Conservation (phyloP, 2,797 vertebrate species). For the Odontamblyopus lacepedii region DNA sequence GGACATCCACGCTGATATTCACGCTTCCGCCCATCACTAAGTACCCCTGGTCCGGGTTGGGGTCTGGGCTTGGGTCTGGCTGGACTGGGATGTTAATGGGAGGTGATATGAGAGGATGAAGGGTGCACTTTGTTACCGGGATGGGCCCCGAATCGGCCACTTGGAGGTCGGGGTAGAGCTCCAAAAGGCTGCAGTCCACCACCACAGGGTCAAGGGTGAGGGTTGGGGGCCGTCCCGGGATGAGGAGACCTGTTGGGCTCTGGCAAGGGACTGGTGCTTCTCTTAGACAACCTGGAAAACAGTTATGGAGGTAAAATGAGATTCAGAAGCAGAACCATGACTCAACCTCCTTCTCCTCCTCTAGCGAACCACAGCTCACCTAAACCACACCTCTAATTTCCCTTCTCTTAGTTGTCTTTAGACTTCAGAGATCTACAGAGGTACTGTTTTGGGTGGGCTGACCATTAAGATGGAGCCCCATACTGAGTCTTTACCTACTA, state of each 20-base stretch:
- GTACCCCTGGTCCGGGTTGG: constrained; percentile 64
- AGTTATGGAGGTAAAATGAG: constrained; percentile 3
- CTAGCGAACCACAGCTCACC: too few relatives aligned
- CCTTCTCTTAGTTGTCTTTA: too few relatives aligned
- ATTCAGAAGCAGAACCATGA: too few relatives aligned
- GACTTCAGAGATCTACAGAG: too few relatives aligned
- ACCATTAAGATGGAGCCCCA: too few relatives aligned
- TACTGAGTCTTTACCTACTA: too few relatives aligned
- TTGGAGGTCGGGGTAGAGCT: constrained; percentile 71
- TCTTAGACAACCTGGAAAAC: constrained; percentile 37
- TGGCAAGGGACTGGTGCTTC: constrained; percentile 14
- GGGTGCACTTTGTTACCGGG: constrained; percentile 8
- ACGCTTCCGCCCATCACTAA: constrained; percentile 58
- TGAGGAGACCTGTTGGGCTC: constrained; percentile 33
- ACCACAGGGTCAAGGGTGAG: constrained; percentile 8
- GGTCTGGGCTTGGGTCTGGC: constrained; percentile 43
- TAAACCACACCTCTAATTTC: too few relatives aligned
- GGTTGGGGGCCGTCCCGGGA: constrained; percentile 37
- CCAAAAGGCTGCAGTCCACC: constrained; percentile 58
- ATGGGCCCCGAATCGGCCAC: constrained; percentile 54
- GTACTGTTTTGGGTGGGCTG: too few relatives aligned
- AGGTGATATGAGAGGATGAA: constrained; percentile 6
- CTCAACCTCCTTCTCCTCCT: too few relatives aligned
- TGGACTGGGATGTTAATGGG: background rate
- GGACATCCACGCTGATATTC: constrained; percentile 50